These are phyloP conservation scores for Ctenopoma kingsleyae DNA, from an alignment of 2,797 vertebrate species.

Conservation along the genomic window DNA sequence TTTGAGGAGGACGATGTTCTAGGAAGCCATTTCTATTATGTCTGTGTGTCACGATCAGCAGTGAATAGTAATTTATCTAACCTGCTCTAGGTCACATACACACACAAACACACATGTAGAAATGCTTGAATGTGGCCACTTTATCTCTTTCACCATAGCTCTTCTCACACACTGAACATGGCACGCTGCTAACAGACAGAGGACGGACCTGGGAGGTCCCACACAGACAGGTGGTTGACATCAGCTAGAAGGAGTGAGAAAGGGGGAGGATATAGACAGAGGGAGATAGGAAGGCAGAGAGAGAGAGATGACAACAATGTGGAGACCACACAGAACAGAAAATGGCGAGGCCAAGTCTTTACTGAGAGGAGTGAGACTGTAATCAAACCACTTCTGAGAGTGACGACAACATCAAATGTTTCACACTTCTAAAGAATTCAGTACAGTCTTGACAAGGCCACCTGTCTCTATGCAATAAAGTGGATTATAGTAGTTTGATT, in stretches of 20 bases:
- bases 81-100: constrained; percentile 35
- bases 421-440: background rate
- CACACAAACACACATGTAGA: constrained; percentile 46
- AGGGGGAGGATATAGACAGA: constrained; percentile 11
- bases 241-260: constrained; percentile 51
- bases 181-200: constrained; percentile 78
- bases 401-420: constrained; percentile 34
- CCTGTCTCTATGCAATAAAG: background rate
- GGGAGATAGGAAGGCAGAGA: constrained; percentile 24
- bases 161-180: constrained; percentile 63
- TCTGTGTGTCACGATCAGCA: constrained; percentile 3
- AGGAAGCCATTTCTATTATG: constrained; percentile 42
- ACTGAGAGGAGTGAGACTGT: constrained; percentile 48
- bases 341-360: constrained; percentile 65
- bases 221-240: constrained; percentile 82
- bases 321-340: constrained; percentile 79
- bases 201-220: constrained; percentile 81
- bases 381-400: constrained; percentile 44
- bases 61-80: constrained; percentile 55
- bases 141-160: constrained; percentile 68
- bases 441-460: constrained; percentile 12
- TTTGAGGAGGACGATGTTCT: constrained; percentile 39
- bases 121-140: constrained; percentile 48
- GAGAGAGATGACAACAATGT: constrained; percentile 65
- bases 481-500: background rate